Conservation (phyloP, 2,113 vertebrate species). For the Ramphastos sulfuratus region DNA sequence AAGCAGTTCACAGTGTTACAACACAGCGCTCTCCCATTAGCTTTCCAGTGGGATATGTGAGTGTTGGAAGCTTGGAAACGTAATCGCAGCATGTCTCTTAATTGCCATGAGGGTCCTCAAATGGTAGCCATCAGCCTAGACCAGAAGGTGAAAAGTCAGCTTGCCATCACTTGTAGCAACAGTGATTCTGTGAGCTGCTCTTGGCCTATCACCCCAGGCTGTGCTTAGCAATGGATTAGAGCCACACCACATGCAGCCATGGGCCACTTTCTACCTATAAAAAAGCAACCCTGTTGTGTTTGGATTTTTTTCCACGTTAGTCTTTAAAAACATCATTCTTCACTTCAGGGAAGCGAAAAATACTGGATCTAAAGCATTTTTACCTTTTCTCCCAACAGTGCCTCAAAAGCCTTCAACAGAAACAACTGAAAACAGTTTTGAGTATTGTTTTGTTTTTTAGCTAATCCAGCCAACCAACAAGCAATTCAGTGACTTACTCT, state of each 20-base stretch:
- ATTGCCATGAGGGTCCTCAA: fast-evolving
- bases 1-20: not conserved
- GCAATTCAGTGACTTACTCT: not conserved
- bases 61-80: not conserved
- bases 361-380: not conserved
- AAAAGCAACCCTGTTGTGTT: not conserved
- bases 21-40: fast-evolving
- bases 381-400: not conserved
- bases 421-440: not conserved
- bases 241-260: not conserved
- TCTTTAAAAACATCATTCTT: not conserved
- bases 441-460: not conserved
- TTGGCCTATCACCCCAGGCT: not conserved
- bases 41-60: not conserved
- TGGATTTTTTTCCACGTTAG: not conserved
- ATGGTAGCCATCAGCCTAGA: not conserved
- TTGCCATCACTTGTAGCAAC: not conserved
- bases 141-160: not conserved
- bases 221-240: not conserved
- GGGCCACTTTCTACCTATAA: not conserved
- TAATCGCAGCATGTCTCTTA: not conserved
- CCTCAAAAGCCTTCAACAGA: not conserved
- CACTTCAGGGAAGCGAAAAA: not conserved
- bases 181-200: not conserved
- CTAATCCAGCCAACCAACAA: not conserved